Conservation (phyloP, 2,797 vertebrate genomes). For the Psittacula derbiana region DNA sequence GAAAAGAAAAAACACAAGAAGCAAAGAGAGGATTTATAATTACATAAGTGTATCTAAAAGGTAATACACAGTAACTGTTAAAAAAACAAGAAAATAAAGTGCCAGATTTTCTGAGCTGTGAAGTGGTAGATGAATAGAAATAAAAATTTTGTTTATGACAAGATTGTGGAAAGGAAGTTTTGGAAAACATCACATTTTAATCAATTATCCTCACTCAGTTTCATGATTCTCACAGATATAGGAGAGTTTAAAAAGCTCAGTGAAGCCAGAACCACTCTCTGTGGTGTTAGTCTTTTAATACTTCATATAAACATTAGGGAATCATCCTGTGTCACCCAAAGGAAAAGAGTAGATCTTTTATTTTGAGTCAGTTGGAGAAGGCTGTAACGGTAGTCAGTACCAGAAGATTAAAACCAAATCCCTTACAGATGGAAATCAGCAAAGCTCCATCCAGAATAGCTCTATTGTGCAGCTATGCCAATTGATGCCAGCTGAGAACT, state of each 20-base stretch:
- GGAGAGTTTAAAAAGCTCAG: not conserved
- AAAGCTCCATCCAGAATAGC: not conserved
- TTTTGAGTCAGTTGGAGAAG: slow-evolving; percentile 13
- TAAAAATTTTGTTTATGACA: not conserved
- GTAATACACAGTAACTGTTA: slow-evolving; percentile 6
- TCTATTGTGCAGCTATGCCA: not conserved
- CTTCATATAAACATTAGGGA: not conserved
- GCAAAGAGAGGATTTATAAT: slow-evolving; percentile 43
- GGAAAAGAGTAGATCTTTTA: not conserved
- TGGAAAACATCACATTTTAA: not conserved
- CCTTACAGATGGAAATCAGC: not conserved
- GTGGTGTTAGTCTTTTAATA: not conserved
- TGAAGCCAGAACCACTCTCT: not conserved
- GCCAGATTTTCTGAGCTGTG: not conserved
- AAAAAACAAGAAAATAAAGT: slow-evolving; percentile 1
- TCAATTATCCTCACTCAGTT: not conserved
- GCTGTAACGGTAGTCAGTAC: not conserved
- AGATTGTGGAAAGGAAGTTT: not conserved
- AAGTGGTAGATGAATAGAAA: not conserved
- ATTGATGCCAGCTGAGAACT: not conserved
- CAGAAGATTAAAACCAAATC: slow-evolving; percentile 26
- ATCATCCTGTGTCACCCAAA: not conserved
- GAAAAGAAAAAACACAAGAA: slow-evolving; percentile 29
- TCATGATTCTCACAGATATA: not conserved
- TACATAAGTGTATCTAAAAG: slow-evolving; percentile 26